Base-by-base conservation (phyloP, 2,113 vertebrate genomes). In the Galbula dea region DNA sequence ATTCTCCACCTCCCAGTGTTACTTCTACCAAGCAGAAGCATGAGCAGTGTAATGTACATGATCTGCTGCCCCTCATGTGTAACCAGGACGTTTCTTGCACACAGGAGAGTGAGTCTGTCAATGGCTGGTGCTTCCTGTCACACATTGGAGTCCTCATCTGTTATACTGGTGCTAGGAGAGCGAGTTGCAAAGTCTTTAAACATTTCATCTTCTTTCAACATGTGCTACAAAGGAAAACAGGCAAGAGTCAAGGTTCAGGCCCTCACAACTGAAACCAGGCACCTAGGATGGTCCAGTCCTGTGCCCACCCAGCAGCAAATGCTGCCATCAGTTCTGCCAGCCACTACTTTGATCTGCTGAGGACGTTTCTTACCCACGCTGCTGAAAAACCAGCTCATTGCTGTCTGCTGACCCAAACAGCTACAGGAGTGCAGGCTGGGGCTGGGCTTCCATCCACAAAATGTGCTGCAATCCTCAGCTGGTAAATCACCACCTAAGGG, bases 161-260 rank as follows among this genome's bases (percentile, higher is more conserved):
- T 99, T 46, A 99, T 97, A 68, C 98, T 99, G 97, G 97, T 96
- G 86, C 98, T 99, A 2, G 98, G 99, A 12, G 98, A 99, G 73
- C 98, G 66, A 29, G 97, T 96, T 0, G 98, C 97, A 81, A 98
- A 97, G 94, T 99, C 99, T 91, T 98, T 99, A 92, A 99, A 99
- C 97, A 99, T 98, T 81, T 99, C 99, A 1, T 99, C 99, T 59
- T 99, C 99, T 95, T 99, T 99, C 62, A 99, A 85, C 99, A 99
- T 99, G 96, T 99, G 99, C 99, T 99, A 93, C 22, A 96, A 94
- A 67, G 87, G 54, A 93, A 96, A 71, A 34, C 59, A 15, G 17
- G 19, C 34, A 23, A 82, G 41, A 82, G 80, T 69, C 65, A 82
- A 43, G 15, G 29, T 22, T 61, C 59, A 15, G 76, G 46, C 32